Evolutionary conservation across 2,113 vertebrate genomes (phyloP), one percentile per base, ranked within the genome.

Genomic region (Chamaea fasciata): DNA sequence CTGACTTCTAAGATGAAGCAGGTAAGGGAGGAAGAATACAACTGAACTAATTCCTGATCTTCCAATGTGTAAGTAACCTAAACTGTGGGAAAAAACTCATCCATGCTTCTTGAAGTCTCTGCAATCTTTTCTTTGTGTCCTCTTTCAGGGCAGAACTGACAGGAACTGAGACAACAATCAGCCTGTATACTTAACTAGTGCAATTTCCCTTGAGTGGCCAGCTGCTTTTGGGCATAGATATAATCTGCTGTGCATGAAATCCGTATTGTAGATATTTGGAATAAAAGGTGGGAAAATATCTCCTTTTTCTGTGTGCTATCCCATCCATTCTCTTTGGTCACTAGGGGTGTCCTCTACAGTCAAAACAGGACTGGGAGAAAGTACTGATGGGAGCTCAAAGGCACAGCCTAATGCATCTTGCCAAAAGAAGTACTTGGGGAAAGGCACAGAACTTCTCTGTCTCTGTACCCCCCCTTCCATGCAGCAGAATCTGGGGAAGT

Each of bases 81-180:
- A 92, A 74, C 12, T 64, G 13, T 62, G 65, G 53, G n/a, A 89
- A 90, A 90, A 76, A 76, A 33, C 23, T 76, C 55, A 80, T 80
- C 67, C 30, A 24, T 0, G 2, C 13, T 56, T 92, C 70, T 75
- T 55, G 68, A 90, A 79, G 19, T 50, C 50, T 85, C 64, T 71
- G 77, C 85, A 94, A 70, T 88, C 47, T 47, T 35, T 70, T 77
- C 65, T 91, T 94, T 95, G 90, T 81, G 59, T 59, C 46, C 15
- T 57, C 23, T 80, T 93, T 44, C 39, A 89, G 20, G 14, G 39
- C 28, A 52, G 47, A 90, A 60, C 49, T 76, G 87, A 67, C 78
- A 95, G 94, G 85, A 96, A 88, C 67, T 83, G 64, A 94, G 84
- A 77, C 91, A 70, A 78, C 41, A 83, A 41, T 59, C 46, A 63